Evolutionary conservation across 1,140 invertebrate species (phyloP).

Genomic region (Trichonephila inaurata): DNA sequence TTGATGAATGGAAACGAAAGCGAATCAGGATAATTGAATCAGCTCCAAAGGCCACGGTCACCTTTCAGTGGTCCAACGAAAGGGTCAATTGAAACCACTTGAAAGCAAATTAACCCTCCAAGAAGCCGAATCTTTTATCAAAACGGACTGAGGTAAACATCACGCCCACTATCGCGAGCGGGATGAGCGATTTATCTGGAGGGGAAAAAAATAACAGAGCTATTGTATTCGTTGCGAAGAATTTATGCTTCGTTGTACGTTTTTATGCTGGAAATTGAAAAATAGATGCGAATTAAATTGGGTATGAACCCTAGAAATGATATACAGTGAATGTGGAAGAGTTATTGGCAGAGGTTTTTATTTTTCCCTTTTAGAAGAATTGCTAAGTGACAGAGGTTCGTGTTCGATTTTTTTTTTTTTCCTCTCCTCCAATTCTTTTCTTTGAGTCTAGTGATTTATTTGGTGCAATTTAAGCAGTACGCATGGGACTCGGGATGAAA

Average conservation of each 20-base stretch:
- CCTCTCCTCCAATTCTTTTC: not conserved
- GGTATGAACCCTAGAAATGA: not conserved
- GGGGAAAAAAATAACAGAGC: not conserved
- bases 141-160: not conserved
- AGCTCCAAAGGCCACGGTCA: not conserved
- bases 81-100: slow-evolving; percentile 9
- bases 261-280: not conserved
- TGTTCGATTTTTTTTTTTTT: not conserved
- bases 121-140: not conserved
- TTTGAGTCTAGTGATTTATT: not conserved
- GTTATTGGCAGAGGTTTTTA: not conserved
- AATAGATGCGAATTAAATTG: not conserved
- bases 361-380: not conserved
- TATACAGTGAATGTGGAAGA: not conserved
- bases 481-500: not conserved
- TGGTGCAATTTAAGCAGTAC: not conserved
- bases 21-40: slow-evolving; percentile 10
- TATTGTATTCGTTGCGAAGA: not conserved
- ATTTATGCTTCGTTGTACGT: not conserved
- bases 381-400: not conserved
- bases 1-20: not conserved
- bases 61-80: not conserved
- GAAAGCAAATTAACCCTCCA: not conserved
- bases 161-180: not conserved
- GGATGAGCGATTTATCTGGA: not conserved